Base-by-base conservation (phyloP, 2,888 invertebrate species). In the Dyspetes luteomarginatus region DNA sequence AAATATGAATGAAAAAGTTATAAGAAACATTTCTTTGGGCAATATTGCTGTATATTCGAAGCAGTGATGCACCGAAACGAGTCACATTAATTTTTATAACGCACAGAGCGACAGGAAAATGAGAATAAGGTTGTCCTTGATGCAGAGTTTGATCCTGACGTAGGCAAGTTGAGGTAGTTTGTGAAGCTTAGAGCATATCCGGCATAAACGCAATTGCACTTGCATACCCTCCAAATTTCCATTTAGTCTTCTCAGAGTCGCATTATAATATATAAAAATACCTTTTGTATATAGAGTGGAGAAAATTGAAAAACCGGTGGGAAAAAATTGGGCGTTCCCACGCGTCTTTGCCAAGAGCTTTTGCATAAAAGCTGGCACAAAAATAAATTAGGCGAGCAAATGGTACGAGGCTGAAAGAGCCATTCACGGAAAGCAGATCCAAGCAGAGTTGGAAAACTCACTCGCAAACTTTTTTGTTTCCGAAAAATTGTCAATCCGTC, bases 11-110 rank as follows among this genome's bases (percentile, higher is more conserved):
- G n/a, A n/a, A n/a, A n/a, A n/a, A n/a, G n/a, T n/a, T n/a, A n/a
- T n/a, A n/a, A n/a, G n/a, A n/a, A n/a, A n/a, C n/a, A n/a, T n/a
- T n/a, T n/a, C n/a, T n/a, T n/a, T n/a, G n/a, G n/a, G n/a, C n/a
- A n/a, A n/a, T n/a, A n/a, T n/a, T n/a, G 30, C 56, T 43, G 36
- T 36, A 12, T 1, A 7, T 1, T 36, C 17, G 12, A 9, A 26
- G 26, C n/a, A 62, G 45, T 12, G 15, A 55, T 17, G 30, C 19
- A 15, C 17, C 72, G n/a, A 52, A 52, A 30, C 55, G 7, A 12
- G 30, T 41, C 9, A 19, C 62, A 68, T 73, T 68, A 73, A 73
- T 78, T 78, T 68, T 36, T 68, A 78, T 68, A 60, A 58, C 50
- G 15, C 30, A 60, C n/a, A n/a, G 58, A 12, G 24, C 28, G 12